Evolutionary conservation across 2,797 vertebrate genomes (phyloP), one percentile per base, ranked within the genome.

Genomic region (Paramormyrops hopkinsi): DNA sequence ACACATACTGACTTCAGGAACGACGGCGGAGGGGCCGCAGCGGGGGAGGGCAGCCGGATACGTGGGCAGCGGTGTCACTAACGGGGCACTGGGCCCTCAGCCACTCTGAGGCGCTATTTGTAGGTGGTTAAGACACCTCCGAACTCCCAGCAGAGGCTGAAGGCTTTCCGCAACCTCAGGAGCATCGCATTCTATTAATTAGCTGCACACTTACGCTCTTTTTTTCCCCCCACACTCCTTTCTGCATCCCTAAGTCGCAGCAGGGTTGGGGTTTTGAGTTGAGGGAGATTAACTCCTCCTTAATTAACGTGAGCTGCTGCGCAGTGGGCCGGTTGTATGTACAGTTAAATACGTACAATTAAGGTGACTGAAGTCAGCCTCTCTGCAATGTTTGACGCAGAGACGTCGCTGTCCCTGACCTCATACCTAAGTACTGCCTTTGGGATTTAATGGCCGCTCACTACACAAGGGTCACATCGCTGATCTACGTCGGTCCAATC

Each of bases 401-500:
- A 51, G 19, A 46, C 62, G 0, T 44, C 44, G 83, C 83, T 12
- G 25, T 44, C n/a, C 37, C 14, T 87, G 83, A 86, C 62, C 89
- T 41, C 14, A 33, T 41, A 29, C 46, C 33, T n/a, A 8, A 37
- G 37, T 41, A 89, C 59, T 22, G 48, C 0, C 12, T 51, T 17
- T 86, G 22, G 46, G 89, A 89, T 87, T 87, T 89, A 53, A 51
- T 73, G 69, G 82, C 46, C 56, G 5, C 50, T 65, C 12, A 12
- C 41, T 46, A 87, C 22, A 46, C 48, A 25, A 41, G 48, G 84
- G 89, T 87, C 56, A 86, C 83, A 53, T 89, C 54, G 25, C 89
- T 76, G 56, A 29, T 53, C 76, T 85, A 56, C 1, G 29, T 25
- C 12, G 82, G 87, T 88, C 54, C 76, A 65, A n/a, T 54, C 56